Base-by-base conservation (phyloP, 2,888 invertebrate species). In the Elegia similella region DNA sequence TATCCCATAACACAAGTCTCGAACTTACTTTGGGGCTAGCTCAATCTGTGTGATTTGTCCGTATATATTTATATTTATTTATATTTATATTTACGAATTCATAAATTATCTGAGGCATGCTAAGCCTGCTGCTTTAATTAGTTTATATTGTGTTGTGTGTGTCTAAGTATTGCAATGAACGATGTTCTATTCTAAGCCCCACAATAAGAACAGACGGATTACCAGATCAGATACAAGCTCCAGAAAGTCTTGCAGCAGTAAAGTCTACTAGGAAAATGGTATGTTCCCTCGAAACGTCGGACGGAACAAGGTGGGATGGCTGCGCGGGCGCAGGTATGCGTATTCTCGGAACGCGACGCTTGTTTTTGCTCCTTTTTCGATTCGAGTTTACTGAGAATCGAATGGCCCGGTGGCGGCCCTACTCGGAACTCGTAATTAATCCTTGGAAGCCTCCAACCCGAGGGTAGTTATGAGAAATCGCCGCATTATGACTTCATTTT, bases 341-440 rank as follows among this genome's bases (percentile, higher is more conserved):
- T 83, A 78, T 91, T 91, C 90, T 86, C 73, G 76, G 90, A 91
- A 91, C 80, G 75, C 72, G 80, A 79, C 78, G 78, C 79, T 82
- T 69, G 86, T 90, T 91, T 91, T 91, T 90, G 89, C 86, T 88
- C 84, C 86, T 90, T 90, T 91, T 91, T 90, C 88, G 89, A 88
- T 88, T 88, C 83, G 78, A 87, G 82, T 86, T 85, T 90, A 91
- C 90, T 76, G 69, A 88, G 90, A 91, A 91, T 79, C 84, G 84
- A 84, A 88, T 85, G 87, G 86, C 84, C 87, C 84, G 88, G 88
- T 88, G 89, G 88, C 87, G 85, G 85, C 69, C 81, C 86, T 91
- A 91, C 90, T 87, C 84, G 84, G 90, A 91, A 91, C 88, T 81
- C 87, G 83, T 91, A 91, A 90, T 91, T 90, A 90, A 90, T 90